phyloP scores from a whole-genome alignment of 2,113 vertebrate genomes.

The Felis chaus region DNA sequence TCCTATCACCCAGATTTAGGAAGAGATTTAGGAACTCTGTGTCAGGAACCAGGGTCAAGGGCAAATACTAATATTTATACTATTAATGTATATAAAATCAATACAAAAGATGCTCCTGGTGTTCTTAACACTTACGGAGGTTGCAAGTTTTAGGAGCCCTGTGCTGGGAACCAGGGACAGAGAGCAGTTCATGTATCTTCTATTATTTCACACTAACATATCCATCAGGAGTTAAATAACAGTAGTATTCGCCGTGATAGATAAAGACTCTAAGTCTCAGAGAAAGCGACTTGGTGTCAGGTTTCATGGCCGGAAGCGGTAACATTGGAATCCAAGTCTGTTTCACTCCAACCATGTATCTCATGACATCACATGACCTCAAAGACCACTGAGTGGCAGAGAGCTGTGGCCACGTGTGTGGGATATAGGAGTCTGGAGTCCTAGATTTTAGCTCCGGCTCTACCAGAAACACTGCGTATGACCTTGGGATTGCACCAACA shows the following conservation, averaged over 20 bases:
- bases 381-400: neutral
- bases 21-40: neutral
- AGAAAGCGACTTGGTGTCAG: neutral
- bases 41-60: neutral
- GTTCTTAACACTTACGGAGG: neutral
- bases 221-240: neutral
- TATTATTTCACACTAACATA: neutral
- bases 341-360: neutral
- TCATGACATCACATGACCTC: neutral
- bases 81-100: too few species aligned
- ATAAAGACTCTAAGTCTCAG: neutral
- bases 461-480: neutral
- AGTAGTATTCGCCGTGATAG: neutral
- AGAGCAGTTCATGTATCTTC: neutral
- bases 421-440: neutral
- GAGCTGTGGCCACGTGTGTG: neutral
- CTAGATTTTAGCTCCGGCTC: neutral
- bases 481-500: neutral
- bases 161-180: neutral
- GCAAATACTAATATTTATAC: neutral
- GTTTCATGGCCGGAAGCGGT: neutral
- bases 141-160: neutral
- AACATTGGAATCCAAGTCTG: neutral
- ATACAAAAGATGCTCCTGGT: neutral
- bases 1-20: neutral